Evolutionary conservation across 37 sponge, comb jelly and placozoan species (phyloP).

Genomic region (Ianthella basta): DNA sequence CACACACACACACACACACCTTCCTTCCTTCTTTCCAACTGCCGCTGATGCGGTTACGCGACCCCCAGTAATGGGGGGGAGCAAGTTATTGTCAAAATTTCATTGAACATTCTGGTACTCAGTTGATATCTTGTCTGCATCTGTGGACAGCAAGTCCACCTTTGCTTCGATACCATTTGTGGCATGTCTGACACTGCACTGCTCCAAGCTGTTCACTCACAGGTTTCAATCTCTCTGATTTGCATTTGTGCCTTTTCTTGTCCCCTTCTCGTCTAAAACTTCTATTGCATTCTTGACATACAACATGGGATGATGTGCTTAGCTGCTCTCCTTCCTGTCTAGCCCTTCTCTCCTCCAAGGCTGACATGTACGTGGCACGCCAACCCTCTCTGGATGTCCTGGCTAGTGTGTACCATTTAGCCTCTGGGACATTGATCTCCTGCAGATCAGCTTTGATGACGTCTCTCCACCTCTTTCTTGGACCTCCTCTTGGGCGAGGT

Average conservation of each 20-base stretch:
- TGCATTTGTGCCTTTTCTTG: slow-evolving; percentile 3
- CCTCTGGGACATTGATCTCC: background rate
- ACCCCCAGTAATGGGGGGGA: too few species aligned
- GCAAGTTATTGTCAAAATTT: too few species aligned
- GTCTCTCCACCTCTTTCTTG: slow-evolving; percentile 10
- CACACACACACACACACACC: too few species aligned
- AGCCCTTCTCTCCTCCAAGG: background rate
- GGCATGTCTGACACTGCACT: background rate
- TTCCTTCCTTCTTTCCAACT: too few species aligned
- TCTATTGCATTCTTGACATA: slow-evolving; percentile 7
- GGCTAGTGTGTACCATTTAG: background rate
- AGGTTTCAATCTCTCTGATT: too few species aligned
- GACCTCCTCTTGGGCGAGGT: slow-evolving; percentile 4
- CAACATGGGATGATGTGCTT: background rate
- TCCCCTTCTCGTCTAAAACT: background rate
- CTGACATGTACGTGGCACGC: background rate
- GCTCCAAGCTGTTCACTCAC: too few species aligned
- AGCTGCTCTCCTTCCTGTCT: background rate
- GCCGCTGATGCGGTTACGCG: too few species aligned
- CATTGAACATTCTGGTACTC: too few species aligned
- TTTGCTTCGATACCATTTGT: background rate
- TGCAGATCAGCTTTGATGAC: background rate
- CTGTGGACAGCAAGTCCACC: slow-evolving; percentile 17
- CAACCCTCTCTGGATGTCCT: slow-evolving; percentile 3
- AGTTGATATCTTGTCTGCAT: too few species aligned